phyloP scores from a whole-genome alignment of 2,113 vertebrate species.

The Tragelaphus imberbis region DNA sequence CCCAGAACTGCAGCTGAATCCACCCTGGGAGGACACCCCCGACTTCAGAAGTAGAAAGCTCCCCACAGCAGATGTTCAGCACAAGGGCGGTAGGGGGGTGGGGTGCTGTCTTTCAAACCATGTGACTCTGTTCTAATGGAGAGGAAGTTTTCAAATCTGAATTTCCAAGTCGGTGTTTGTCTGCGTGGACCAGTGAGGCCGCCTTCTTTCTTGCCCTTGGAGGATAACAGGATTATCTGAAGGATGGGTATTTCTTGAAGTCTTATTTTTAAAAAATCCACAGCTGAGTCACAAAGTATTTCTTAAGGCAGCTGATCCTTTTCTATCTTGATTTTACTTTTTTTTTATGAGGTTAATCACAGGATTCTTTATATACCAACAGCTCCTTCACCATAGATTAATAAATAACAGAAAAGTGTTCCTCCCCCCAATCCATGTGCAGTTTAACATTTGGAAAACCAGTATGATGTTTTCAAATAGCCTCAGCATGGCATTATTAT shows the following conservation, averaged over 20 bases:
- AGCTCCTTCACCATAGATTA: neutral
- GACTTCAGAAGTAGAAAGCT: constrained; percentile 37
- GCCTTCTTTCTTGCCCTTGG: neutral
- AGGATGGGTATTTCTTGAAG: neutral
- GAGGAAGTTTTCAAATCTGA: constrained; percentile 74
- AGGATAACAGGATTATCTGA: neutral
- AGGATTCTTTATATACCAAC: constrained; percentile 12
- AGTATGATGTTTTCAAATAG: neutral
- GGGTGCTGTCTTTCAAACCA: neutral
- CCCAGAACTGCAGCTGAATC: constrained; percentile 47
- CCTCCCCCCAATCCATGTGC: neutral
- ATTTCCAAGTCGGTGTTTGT: constrained; percentile 58
- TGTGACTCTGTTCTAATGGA: constrained; percentile 48
- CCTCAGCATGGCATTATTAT: neutral
- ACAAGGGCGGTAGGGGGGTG: neutral
- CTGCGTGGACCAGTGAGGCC: neutral
- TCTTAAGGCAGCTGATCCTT: neutral
- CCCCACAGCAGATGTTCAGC: constrained; percentile 53
- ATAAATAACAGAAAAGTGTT: neutral
- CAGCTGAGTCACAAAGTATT: neutral
- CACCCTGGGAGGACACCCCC: neutral
- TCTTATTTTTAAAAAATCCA: neutral
- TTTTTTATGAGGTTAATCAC: neutral
- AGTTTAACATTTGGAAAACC: neutral
- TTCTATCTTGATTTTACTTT: constrained; percentile 21